phyloP scores from a whole-genome alignment of 1,140 invertebrate genomes.

The Drosophila jambulina region DNA sequence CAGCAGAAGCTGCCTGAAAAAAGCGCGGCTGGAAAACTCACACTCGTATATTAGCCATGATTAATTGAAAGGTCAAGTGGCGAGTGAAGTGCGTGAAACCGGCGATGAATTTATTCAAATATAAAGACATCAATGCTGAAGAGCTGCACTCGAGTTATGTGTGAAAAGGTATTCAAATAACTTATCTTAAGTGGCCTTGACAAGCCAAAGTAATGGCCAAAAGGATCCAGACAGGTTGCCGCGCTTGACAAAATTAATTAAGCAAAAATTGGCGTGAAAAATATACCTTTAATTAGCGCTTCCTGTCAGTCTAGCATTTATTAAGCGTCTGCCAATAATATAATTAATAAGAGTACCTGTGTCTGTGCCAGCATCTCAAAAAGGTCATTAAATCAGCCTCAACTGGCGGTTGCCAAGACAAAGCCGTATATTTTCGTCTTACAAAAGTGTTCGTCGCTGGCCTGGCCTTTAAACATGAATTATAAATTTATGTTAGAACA shows the following conservation, averaged over 20 bases:
- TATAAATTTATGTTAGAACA: slow-evolving; percentile 74
- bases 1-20: slow-evolving; percentile 58
- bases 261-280: slow-evolving; percentile 44
- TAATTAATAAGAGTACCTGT: slow-evolving; percentile 71
- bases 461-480: slow-evolving; percentile 53
- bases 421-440: slow-evolving; percentile 50
- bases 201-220: slow-evolving; percentile 11
- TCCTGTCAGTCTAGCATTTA: slow-evolving; percentile 50
- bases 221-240: slow-evolving; percentile 21
- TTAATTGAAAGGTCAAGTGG: slow-evolving; percentile 76
- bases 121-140: slow-evolving; percentile 44
- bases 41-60: slow-evolving; percentile 67
- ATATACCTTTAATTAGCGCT: slow-evolving; percentile 61
- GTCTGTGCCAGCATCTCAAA: slow-evolving; percentile 38
- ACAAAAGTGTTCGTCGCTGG: slow-evolving; percentile 25
- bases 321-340: slow-evolving; percentile 73
- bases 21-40: slow-evolving; percentile 44
- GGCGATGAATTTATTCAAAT: slow-evolving; percentile 27
- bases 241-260: slow-evolving; percentile 59
- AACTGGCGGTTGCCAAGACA: slow-evolving; percentile 35
- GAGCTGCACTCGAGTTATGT: slow-evolving; percentile 14
- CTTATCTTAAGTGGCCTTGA: slow-evolving; percentile 20
- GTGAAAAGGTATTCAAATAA: background rate
- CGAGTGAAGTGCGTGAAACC: slow-evolving; percentile 53
- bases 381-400: slow-evolving; percentile 76